A percentile compares a stretch with the other conserved stretches of the same genome.
Evolutionary conservation across 2,113 vertebrate genomes (phyloP).

Genomic region (Urocynchramus pylzowi): DNA sequence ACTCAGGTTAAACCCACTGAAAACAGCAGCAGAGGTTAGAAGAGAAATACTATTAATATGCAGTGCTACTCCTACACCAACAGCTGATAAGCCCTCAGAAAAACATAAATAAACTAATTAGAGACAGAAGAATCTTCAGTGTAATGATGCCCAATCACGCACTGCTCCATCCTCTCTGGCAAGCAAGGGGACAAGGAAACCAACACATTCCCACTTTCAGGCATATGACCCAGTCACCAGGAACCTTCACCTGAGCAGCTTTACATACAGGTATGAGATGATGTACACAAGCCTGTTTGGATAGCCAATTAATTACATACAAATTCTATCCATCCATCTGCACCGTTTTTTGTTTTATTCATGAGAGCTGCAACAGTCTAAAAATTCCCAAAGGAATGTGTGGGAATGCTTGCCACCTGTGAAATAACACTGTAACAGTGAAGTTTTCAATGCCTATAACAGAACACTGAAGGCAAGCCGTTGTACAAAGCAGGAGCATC

Average conservation of each 20-base stretch:
- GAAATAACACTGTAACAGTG: conserved; percentile 47
- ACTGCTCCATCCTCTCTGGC: neutral
- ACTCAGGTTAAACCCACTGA: conserved; percentile 18
- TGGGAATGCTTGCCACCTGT: conserved; percentile 57
- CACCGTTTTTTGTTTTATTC: neutral
- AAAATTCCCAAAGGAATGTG: conserved; percentile 64
- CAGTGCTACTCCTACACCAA: conserved; percentile 28
- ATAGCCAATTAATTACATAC: neutral
- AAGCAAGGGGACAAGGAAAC: neutral
- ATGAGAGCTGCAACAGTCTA: neutral
- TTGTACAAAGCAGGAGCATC: neutral
- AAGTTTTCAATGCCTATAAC: conserved; percentile 60
- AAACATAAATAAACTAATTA: conserved; percentile 44
- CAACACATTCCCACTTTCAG: neutral
- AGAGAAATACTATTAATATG: conserved; percentile 3
- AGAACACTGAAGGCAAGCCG: neutral
- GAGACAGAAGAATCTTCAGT: neutral
- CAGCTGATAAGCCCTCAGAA: conserved; percentile 24
- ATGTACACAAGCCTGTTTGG: neutral
- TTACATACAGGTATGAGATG: accelerated
- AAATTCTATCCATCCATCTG: neutral
- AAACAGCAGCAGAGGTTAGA: neutral
- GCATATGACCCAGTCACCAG: neutral
- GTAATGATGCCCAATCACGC: neutral
- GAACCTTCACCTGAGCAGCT: neutral